Evolutionary conservation across 2,797 vertebrate species (phyloP), one percentile per base, ranked within the genome.

Genomic region (Sebastes iracundus): DNA sequence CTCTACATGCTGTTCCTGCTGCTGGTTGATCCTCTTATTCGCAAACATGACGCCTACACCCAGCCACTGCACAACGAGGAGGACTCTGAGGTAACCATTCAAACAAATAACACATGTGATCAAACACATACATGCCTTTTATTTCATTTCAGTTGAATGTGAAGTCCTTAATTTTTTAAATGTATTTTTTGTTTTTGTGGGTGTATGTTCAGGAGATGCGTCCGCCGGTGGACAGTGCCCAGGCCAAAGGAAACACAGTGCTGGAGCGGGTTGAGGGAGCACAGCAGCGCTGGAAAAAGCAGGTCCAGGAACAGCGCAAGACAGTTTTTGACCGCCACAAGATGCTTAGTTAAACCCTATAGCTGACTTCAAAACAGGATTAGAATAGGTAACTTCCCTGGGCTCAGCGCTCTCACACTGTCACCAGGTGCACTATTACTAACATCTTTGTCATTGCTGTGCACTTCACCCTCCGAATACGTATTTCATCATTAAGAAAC

Each of bases 1-100:
- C 96, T 99, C 18, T 99, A 99, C 93, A 99, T 99, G 98, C 95
- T 97, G 5, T 99, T 99, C 92, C 95, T 99, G 71, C 96, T 99
- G 75, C 94, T 99, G 75, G 97, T 99, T 60, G 98, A 99, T 91
- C 98, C 98, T 58, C 95, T 99, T 38, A 98, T 99, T 85, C 96
- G 98, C 56, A 99, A 98, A 89, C 97, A 95, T 0, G 97, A 98
- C 23, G 91, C 96, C 0, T 98, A 98, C 72, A 97, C 93, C 0
- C 97, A 99, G 69, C 97, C 96, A 1, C 93, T 99, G 88, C 97
- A 97, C 93, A 98, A 97, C 0, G 97, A 98, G 87, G 97, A 98
- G 75, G 97, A 98, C 81, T 95, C 92, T 0, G 98, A 99, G 97
- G 98, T 98, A 89, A 90, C 80, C 75, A 81, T 87, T 87, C 22